Evolutionary conservation across 2,888 invertebrate species (phyloP).

Genomic region (Parascotia fuliginaria): DNA sequence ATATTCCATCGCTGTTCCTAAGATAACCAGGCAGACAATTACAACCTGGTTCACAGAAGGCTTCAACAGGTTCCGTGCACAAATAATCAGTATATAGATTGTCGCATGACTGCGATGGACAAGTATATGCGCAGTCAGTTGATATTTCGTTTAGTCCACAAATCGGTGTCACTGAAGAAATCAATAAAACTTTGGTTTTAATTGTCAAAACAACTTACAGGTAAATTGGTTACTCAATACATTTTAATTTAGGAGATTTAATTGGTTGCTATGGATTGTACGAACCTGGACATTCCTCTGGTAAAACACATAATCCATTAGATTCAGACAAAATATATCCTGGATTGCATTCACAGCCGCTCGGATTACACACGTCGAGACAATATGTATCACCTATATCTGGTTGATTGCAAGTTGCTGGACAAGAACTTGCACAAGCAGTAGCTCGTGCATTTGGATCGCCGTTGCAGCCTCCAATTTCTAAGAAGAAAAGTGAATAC

Average conservation of each 20-base stretch:
- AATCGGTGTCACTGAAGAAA: no score
- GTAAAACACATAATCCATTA: constrained; percentile 21
- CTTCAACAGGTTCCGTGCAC: no score
- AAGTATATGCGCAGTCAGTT: neutral
- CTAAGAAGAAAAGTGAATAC: neutral
- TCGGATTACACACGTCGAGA: neutral
- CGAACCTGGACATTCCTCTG: neutral
- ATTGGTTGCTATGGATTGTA: neutral
- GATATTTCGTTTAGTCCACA: neutral
- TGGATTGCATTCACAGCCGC: constrained; percentile 4
- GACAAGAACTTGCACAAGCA: neutral
- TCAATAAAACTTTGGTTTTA: no score
- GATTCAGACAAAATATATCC: neutral
- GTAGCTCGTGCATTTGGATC: constrained; percentile 1
- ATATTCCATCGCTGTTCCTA: no score
- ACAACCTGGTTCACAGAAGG: constrained; percentile 15
- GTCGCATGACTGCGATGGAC: neutral
- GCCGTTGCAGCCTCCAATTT: neutral
- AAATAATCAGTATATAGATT: neutral
- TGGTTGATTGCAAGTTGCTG: neutral
- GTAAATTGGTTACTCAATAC: no score
- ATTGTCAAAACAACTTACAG: no score
- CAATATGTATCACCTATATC: neutral
- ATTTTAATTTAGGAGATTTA: no score
- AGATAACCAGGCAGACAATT: constrained; percentile 25